Conservation (phyloP, 2,888 invertebrate species). For the Athalia circularis region DNA sequence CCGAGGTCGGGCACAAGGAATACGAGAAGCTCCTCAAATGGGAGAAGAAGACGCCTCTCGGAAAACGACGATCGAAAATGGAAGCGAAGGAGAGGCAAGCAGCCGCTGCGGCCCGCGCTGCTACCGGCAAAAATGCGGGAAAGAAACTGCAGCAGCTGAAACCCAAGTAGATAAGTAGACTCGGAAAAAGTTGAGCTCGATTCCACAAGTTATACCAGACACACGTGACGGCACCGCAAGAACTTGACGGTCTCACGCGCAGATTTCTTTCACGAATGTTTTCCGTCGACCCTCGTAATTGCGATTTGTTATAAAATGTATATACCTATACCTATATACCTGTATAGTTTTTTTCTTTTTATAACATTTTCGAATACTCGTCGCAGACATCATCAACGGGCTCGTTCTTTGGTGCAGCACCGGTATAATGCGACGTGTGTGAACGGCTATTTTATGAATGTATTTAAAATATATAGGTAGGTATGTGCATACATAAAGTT, state of each 20-base stretch:
- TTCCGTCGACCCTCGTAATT: no score
- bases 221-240: not conserved
- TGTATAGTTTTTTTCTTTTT: no score
- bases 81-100: slow-evolving; percentile 44
- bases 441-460: not conserved
- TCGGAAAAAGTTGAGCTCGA: not conserved
- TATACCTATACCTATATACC: no score
- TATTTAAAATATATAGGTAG: slow-evolving; percentile 10
- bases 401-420: no score
- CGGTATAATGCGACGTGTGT: no score
- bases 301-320: no score
- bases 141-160: slow-evolving; percentile 6
- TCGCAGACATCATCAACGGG: no score
- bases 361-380: no score
- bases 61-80: slow-evolving; percentile 51
- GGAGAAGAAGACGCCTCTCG: slow-evolving; percentile 57
- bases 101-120: not conserved
- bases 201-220: not conserved
- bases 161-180: not conserved
- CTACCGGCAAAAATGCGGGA: slow-evolving; percentile 1
- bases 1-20: slow-evolving; percentile 53
- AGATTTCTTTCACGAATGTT: no score
- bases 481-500: slow-evolving; percentile 22
- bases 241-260: not conserved
- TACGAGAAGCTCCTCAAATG: slow-evolving; percentile 57